phyloP scores from a whole-genome alignment of 1,140 invertebrate genomes.

The Camponotus pennsylvanicus region DNA sequence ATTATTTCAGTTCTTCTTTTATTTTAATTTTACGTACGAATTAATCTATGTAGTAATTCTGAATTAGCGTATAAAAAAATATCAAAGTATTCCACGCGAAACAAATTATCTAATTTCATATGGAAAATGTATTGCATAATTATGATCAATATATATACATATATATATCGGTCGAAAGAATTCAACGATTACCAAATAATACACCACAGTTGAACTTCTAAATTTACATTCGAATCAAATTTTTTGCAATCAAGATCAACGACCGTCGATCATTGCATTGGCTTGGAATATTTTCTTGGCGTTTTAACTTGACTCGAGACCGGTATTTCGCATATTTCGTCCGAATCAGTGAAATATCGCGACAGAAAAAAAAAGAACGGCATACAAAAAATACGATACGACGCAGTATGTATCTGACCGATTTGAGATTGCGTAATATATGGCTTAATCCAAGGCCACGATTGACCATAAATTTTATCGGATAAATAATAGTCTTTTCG shows the following conservation, averaged over 20 bases:
- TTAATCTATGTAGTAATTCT: not conserved
- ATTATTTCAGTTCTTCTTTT: not conserved
- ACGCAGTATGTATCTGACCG: not conserved
- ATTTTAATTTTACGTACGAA: not conserved
- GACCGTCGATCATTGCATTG: constrained; percentile 31
- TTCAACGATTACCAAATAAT: constrained; percentile 46
- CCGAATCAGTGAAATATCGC: not conserved
- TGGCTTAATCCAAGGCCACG: constrained; percentile 52
- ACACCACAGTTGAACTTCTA: constrained; percentile 27
- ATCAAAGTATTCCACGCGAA: not conserved
- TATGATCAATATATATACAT: not conserved
- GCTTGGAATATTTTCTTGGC: constrained; percentile 6
- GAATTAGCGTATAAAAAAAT: not conserved
- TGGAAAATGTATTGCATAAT: not conserved
- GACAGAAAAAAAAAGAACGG: constrained; percentile 3
- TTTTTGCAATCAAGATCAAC: constrained; percentile 46
- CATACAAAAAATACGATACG: not conserved
- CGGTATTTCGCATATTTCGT: constrained; percentile 36
- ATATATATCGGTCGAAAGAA: not conserved
- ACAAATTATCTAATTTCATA: not conserved
- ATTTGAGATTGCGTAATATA: constrained; percentile 50
- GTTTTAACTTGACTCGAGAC: constrained; percentile 17
- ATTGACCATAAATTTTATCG: constrained; percentile 70
- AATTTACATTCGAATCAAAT: constrained; percentile 35
- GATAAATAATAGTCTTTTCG: constrained; percentile 55